These are phyloP conservation scores for Argyra leucocephala DNA, from an alignment of 2,888 invertebrate genomes.

Conservation along the genomic window DNA sequence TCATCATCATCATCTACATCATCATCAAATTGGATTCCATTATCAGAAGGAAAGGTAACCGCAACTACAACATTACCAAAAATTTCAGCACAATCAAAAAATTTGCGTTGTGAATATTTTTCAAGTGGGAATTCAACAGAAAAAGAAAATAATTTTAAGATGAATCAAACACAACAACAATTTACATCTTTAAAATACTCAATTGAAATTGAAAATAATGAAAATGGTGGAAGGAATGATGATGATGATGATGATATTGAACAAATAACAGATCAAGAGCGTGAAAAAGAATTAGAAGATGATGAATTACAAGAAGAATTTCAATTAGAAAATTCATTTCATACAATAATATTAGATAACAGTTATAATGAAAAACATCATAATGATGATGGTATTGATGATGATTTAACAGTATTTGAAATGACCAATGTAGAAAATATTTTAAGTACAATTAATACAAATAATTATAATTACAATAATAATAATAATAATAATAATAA, in stretches of 20 bases:
- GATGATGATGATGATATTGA: background rate
- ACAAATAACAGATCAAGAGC: background rate
- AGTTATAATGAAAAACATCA: background rate
- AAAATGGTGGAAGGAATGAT: background rate
- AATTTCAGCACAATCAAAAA: background rate
- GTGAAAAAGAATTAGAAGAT: background rate
- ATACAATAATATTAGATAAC: conserved; percentile 4
- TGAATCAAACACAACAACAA: background rate
- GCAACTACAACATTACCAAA: background rate
- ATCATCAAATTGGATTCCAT: background rate
- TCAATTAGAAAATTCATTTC: background rate
- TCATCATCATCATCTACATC: background rate
- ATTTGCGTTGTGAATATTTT: background rate
- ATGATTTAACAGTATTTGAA: background rate
- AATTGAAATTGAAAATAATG: background rate
- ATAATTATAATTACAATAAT: background rate
- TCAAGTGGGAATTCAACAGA: background rate
- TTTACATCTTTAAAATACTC: too few relatives aligned
- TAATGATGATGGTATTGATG: background rate
- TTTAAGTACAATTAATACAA: background rate
- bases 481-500: background rate
- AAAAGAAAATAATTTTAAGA: background rate
- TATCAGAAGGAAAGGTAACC: background rate
- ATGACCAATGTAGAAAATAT: background rate
- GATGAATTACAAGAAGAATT: conserved; percentile 1